Base-by-base conservation (phyloP, 2,113 vertebrate species). In the Erinaceus europaeus region DNA sequence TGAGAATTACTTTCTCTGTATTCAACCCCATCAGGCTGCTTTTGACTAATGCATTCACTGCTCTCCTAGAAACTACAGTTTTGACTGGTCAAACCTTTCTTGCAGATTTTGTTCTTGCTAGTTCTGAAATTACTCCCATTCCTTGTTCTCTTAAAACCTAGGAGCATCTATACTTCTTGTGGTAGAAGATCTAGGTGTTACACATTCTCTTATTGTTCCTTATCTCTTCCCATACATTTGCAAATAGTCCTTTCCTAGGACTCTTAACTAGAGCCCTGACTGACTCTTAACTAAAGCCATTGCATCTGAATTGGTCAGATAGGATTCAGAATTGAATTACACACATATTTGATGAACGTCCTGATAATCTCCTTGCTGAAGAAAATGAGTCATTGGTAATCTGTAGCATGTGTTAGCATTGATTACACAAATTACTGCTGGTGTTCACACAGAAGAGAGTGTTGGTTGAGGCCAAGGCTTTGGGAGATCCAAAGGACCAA, bases 401-500 rank as follows among this genome's bases (percentile, higher is more conserved):
- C 62, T 0, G 0, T 77, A 68, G 32, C 62, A 46, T 83, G 84
- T 53, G 55, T 61, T 83, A 76, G n/a, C 25, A 25, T 90, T 68
- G 44, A 2, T 67, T 82, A 72, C 83, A 75, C 62, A 88, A 72
- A 64, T 78, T 88, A 85, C 42, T 83, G 42, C 71, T 75, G 57
- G 32, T 85, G 75, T 50, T 52, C 50, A 57, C 79, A 52, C 50
- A 53, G 13, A 46, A 84, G 25, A 69, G 20, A 71, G 4, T 36
- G 38, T 48, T 71, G 44, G 55, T 25, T 14, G 83, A 88, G 36
- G 80, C 71, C 67, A 83, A 78, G 75, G 32, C 32, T 36, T 42
- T 53, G 72, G 27, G 67, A 81, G 53, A 91, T 88, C 48, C n/a
- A 74, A 91, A 95, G 90, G n/a, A 85, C 6, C 11, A 55, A 80